Conservation (phyloP, 2,888 invertebrate species). For the Scaptodrosophila latifasciaeformis region DNA sequence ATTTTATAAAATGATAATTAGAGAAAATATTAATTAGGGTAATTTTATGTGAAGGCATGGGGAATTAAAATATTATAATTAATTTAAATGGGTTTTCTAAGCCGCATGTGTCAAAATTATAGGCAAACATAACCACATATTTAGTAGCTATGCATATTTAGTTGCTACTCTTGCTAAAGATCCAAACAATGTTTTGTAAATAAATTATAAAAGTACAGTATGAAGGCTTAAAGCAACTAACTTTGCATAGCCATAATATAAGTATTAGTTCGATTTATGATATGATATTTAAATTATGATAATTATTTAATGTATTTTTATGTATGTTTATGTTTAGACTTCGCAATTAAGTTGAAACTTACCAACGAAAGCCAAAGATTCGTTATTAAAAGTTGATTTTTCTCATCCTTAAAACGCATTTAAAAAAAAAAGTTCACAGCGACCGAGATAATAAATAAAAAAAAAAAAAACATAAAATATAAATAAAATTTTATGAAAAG, state of each 20-base stretch:
- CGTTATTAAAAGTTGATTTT: constrained; percentile 96
- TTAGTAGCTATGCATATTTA: too few species aligned
- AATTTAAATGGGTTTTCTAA: too few species aligned
- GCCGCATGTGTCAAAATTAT: constrained; percentile 58
- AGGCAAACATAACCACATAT: too few species aligned
- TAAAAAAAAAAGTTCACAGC: constrained; percentile 15
- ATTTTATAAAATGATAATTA: too few species aligned
- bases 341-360: constrained; percentile 78
- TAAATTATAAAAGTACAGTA: constrained; percentile 58
- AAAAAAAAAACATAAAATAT: constrained; percentile 33
- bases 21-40: too few species aligned
- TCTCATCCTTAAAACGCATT: constrained; percentile 87
- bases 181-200: too few species aligned
- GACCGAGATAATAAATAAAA: constrained; percentile 22
- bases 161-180: too few species aligned
- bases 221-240: background rate
- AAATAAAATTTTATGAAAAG: constrained; percentile 23
- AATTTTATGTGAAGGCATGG: too few species aligned
- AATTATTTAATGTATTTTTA: constrained; percentile 49
- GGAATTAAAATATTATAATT: too few species aligned
- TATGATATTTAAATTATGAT: constrained; percentile 48
- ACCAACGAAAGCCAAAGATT: constrained; percentile 97
- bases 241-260: constrained; percentile 24
- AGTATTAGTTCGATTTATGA: constrained; percentile 36
- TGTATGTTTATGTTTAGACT: constrained; percentile 40